These are phyloP conservation scores for Apostichopus leukothele DNA, from an alignment of 53 echinoderm and acorn worm species.

Conservation along the genomic window DNA sequence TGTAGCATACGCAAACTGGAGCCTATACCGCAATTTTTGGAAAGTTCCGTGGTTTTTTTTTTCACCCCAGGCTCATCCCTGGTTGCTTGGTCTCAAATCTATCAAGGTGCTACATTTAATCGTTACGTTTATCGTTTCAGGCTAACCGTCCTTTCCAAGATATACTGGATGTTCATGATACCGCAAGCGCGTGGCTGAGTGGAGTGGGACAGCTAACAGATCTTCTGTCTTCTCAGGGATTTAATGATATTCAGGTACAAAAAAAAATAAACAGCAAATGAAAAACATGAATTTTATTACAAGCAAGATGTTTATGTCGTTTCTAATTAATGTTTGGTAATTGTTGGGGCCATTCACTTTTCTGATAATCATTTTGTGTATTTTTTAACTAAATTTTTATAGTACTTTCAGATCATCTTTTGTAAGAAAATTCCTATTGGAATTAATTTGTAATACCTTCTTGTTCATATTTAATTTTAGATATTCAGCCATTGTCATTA, in stretches of 20 bases:
- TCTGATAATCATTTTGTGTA: neutral
- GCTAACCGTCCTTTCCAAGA: constrained; percentile 7
- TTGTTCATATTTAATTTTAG: too few species aligned
- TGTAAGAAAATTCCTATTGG: too few species aligned
- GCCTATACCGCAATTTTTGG: too few species aligned
- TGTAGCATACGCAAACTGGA: too few species aligned
- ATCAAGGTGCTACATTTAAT: neutral
- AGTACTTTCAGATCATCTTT: too few species aligned
- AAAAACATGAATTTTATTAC: too few species aligned
- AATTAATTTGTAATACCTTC: too few species aligned
- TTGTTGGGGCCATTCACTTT: too few species aligned
- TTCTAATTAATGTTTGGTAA: too few species aligned
- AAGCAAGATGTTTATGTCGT: too few species aligned
- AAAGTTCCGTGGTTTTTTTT: neutral
- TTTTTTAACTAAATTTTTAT: neutral
- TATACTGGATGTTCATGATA: neutral
- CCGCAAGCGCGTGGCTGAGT: neutral
- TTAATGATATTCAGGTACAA: constrained; percentile 23
- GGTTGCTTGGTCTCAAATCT: neutral
- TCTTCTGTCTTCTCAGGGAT: neutral
- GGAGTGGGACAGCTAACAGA: constrained; percentile 16
- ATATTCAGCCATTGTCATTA: too few species aligned
- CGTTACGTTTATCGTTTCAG: neutral
- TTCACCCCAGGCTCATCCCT: neutral
- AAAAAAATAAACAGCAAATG: neutral